phyloP scores from a whole-genome alignment of 2,888 invertebrate genomes.

The Stenotaenia linearis region DNA sequence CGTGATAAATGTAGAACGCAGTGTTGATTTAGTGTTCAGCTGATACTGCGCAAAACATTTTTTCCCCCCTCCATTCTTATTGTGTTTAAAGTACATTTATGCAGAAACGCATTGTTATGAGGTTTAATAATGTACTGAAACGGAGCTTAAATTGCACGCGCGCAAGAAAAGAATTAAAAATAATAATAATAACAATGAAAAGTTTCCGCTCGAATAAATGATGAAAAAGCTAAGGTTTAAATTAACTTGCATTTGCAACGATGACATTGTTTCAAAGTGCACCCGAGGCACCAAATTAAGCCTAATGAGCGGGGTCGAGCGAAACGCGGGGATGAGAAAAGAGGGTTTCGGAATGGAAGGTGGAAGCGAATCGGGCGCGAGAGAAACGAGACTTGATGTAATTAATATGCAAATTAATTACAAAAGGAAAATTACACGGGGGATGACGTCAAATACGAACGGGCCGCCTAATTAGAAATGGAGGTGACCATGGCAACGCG shows the following conservation, averaged over 20 bases:
- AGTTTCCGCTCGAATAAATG: not conserved
- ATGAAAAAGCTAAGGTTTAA: not conserved
- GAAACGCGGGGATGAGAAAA: not conserved
- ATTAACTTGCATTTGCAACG: conserved; percentile 5
- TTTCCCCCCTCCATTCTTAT: too few species aligned
- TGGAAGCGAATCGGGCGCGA: not conserved
- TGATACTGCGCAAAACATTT: not conserved
- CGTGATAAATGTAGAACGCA: not conserved
- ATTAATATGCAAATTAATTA: conserved; percentile 24
- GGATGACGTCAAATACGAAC: conserved; percentile 21
- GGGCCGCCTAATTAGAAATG: conserved; percentile 24
- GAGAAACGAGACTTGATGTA: not conserved
- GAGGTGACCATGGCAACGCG: conserved; percentile 13
- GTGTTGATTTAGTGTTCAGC: not conserved
- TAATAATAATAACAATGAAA: not conserved
- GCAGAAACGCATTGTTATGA: not conserved
- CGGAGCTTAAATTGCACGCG: not conserved
- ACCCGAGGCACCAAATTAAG: conserved; percentile 14
- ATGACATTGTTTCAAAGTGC: not conserved
- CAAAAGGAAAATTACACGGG: conserved; percentile 26
- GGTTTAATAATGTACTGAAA: not conserved
- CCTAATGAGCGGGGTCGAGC: conserved; percentile 8
- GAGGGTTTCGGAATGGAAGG: not conserved
- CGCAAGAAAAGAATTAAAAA: not conserved
- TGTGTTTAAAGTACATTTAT: too few species aligned